phyloP scores from a whole-genome alignment of 2,797 vertebrate species.

The Holocentrus rufus region DNA sequence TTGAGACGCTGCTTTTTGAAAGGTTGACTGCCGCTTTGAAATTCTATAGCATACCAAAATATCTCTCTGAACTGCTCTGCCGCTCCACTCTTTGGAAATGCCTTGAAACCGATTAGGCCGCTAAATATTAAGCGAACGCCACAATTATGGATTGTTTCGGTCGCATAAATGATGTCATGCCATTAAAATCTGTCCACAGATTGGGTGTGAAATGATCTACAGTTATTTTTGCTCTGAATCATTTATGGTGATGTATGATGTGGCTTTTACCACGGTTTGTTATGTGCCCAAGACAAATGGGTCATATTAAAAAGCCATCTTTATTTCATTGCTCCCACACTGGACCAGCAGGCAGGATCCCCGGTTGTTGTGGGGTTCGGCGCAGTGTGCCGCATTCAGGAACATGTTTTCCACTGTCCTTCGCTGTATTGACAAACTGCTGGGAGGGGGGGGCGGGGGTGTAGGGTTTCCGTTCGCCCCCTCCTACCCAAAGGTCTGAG shows the following conservation, averaged over 20 bases:
- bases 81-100: constrained; percentile 51
- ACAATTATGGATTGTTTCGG: constrained; percentile 23
- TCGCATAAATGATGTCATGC: constrained; percentile 1
- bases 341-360: neutral
- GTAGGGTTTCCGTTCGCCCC: constrained; percentile 73
- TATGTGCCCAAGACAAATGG: neutral
- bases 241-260: neutral
- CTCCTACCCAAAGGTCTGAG: constrained; percentile 78
- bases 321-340: neutral
- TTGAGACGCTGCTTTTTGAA: constrained; percentile 50
- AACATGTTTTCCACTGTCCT: constrained; percentile 73
- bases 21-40: constrained; percentile 65
- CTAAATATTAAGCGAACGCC: neutral
- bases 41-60: constrained; percentile 59
- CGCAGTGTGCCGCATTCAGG: constrained; percentile 33
- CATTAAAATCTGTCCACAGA: constrained; percentile 8
- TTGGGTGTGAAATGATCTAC: constrained; percentile 1
- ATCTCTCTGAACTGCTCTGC: constrained; percentile 25
- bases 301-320: neutral
- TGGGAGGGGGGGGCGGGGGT: constrained; percentile 49
- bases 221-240: constrained; percentile 31
- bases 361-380: constrained; percentile 19
- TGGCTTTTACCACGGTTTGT: neutral
- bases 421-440: constrained; percentile 74
- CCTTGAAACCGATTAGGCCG: constrained; percentile 36